Conservation (phyloP, 2,797 vertebrate genomes). For the Epinephelus awoara region DNA sequence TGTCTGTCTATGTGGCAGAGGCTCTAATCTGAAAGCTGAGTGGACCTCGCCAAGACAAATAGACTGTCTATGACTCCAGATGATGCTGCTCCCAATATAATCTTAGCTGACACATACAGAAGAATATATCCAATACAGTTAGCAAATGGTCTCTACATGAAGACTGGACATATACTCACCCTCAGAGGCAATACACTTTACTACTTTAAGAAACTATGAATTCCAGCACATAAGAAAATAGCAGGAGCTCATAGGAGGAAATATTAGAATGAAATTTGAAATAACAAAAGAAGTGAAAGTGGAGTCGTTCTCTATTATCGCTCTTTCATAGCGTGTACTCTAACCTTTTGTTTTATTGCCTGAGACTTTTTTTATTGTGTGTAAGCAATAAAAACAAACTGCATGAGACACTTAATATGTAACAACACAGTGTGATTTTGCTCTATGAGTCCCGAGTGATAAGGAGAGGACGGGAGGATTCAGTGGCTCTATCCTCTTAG, state of each 20-base stretch:
- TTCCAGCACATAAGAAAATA: neutral
- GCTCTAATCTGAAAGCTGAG: neutral
- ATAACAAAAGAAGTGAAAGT: neutral
- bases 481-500: neutral
- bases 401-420: neutral
- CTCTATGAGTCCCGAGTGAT: neutral
- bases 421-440: neutral
- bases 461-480: neutral
- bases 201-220: neutral
- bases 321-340: neutral
- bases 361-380: constrained; percentile 1
- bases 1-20: neutral
- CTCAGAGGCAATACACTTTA: neutral
- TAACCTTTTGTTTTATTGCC: neutral
- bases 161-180: neutral
- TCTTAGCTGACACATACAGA: neutral
- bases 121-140: neutral
- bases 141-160: neutral
- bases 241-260: neutral
- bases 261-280: neutral
- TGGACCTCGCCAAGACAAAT: neutral
- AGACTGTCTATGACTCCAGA: neutral
- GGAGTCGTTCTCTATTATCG: neutral
- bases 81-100: neutral
- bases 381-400: neutral